Evolutionary conservation across 2,113 vertebrate species (phyloP), one percentile per base, ranked within the genome.

Genomic region (Proteles cristata): DNA sequence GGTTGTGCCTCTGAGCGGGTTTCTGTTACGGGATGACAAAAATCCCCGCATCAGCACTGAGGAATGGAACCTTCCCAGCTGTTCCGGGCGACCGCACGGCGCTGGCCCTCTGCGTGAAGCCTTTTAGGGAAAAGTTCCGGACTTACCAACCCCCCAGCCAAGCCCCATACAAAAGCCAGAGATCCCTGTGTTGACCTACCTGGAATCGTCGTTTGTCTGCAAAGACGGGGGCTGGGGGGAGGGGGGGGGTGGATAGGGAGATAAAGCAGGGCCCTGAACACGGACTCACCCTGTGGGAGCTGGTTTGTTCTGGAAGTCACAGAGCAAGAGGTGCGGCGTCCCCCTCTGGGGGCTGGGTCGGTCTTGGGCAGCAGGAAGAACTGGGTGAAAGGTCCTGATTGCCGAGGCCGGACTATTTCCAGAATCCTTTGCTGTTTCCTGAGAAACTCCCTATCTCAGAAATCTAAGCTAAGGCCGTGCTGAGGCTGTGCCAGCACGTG

Each of bases 311-410:
- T 5, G 39, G n/a, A 61, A 25, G 21, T 61, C 58, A 61, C 2
- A 28, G 26, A 28, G 48, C 33, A 33, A 15, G 43, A 39, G 43
- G 39, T 1, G 7, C 21, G 5, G 76, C 11, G 43, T 3, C 50
- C 2, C 3, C 81, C 58, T 21, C 58, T 21, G 21, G 58, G 58
- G 19, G 50, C 66, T 0, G 8, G 26, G 35, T 48, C 58, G 63
- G 55, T 28, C 53, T 61, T 12, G 58, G 88, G 88, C 63, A 35
- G 35, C 65, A 55, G 96, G 35, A 55, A 48, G 61, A 96, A 81
- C 82, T 88, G 55, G 92, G 77, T 43, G 45, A 96, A 97, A 96
- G 88, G 92, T 85, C 85, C 28, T 23, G 28, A 45, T 9, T 28
- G 21, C 33, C 12, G 11, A 88, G 58, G 83, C 11, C 17, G 8